phyloP scores from a whole-genome alignment of 1,140 invertebrate genomes.

The Thaumatotibia leucotreta region DNA sequence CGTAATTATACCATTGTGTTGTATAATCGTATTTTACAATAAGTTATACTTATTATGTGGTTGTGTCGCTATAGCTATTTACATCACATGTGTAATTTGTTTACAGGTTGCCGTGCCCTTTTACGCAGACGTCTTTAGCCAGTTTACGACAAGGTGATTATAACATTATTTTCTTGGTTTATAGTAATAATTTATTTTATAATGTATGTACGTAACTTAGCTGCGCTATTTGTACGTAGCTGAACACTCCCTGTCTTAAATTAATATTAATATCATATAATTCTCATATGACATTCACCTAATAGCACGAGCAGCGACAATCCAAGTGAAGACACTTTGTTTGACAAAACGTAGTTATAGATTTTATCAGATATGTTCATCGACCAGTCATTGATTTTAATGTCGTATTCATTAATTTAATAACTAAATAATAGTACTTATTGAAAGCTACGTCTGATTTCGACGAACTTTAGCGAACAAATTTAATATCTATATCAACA shows the following conservation, averaged over 20 bases:
- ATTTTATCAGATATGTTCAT: not conserved
- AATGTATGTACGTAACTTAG: not conserved
- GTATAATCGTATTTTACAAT: not conserved
- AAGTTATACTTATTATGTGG: not conserved
- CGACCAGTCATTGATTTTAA: not conserved
- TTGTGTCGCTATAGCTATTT: not conserved
- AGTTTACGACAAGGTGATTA: slow-evolving; percentile 77
- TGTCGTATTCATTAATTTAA: not conserved
- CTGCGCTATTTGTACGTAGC: not conserved
- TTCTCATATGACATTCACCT: too few relatives aligned
- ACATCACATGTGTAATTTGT: slow-evolving; percentile 30
- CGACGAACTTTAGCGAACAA: not conserved
- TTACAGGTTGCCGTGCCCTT: slow-evolving; percentile 74
- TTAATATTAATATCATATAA: too few relatives aligned
- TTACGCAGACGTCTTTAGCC: slow-evolving; percentile 73
- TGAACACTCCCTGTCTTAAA: not conserved
- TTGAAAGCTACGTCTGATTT: not conserved
- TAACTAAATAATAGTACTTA: not conserved
- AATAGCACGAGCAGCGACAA: not conserved
- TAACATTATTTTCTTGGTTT: slow-evolving; percentile 21
- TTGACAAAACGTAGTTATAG: not conserved
- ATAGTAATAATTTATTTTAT: slow-evolving; percentile 9
- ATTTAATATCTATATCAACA: not conserved
- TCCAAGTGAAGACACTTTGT: not conserved
- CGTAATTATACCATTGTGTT: slow-evolving; percentile 19